A percentile compares a stretch with the other conserved stretches of the same genome.
phyloP scores from a whole-genome alignment of 1,140 invertebrate genomes.

The Euwallacea fornicatus region DNA sequence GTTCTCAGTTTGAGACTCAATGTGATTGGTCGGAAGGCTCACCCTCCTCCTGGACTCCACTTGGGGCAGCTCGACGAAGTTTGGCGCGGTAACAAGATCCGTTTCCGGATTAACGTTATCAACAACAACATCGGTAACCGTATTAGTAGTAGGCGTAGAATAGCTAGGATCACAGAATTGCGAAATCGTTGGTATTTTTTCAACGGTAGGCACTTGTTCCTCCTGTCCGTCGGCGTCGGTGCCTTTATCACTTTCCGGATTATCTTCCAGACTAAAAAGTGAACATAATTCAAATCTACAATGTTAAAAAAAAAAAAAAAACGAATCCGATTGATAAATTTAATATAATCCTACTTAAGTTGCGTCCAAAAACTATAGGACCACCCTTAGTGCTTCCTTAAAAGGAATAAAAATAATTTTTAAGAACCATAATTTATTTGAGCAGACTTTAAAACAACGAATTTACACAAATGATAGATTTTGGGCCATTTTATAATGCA shows the following conservation, averaged over 20 bases:
- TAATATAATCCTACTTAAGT: too few relatives aligned
- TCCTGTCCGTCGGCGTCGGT: slow-evolving; percentile 24
- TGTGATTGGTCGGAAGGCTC: slow-evolving; percentile 64
- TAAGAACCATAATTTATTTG: too few relatives aligned
- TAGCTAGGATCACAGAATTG: slow-evolving; percentile 69
- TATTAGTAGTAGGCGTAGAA: slow-evolving; percentile 48
- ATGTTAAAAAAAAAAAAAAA: too few relatives aligned
- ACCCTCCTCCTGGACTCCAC: slow-evolving; percentile 55
- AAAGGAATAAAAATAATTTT: too few relatives aligned
- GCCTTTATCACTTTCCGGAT: background rate
- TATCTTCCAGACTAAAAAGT: too few relatives aligned
- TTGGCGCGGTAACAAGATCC: slow-evolving; percentile 44
- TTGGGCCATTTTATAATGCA: too few relatives aligned
- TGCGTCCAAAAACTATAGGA: too few relatives aligned
- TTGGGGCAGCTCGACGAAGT: slow-evolving; percentile 13
- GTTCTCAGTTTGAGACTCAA: slow-evolving; percentile 52
- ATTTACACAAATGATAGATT: too few relatives aligned
- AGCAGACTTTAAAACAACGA: too few relatives aligned
- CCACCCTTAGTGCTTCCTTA: too few relatives aligned
- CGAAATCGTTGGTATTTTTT: slow-evolving; percentile 71
- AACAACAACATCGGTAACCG: slow-evolving; percentile 53
- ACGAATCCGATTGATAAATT: too few relatives aligned
- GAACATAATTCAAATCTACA: too few relatives aligned
- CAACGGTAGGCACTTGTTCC: slow-evolving; percentile 60
- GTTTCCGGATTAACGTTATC: slow-evolving; percentile 55